Conservation (phyloP, 2,797 vertebrate genomes). For the Anas georgica region DNA sequence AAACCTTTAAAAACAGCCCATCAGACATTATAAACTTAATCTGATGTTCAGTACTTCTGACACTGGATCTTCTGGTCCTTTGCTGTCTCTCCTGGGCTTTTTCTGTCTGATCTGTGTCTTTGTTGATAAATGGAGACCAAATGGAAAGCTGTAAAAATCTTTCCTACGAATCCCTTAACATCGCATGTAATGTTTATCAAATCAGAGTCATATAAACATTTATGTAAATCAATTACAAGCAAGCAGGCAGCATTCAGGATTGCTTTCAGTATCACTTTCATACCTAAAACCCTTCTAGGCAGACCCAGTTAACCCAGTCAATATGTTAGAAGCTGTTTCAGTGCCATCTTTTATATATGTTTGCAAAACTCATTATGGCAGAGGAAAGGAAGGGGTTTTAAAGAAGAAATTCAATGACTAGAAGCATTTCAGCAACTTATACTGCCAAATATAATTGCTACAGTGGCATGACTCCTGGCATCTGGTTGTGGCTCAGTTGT, state of each 20-base stretch:
- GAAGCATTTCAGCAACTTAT: not conserved
- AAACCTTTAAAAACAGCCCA: not conserved
- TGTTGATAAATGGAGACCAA: constrained; percentile 19
- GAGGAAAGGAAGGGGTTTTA: not conserved
- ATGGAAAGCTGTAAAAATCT: constrained; percentile 32
- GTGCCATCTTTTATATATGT: constrained; percentile 4
- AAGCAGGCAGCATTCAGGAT: not conserved
- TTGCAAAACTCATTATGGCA: constrained; percentile 42
- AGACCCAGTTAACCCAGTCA: constrained; percentile 37
- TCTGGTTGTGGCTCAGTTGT: constrained; percentile 5
- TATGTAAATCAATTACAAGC: constrained; percentile 48
- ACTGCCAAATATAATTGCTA: constrained; percentile 1
- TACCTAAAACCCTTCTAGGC: constrained; percentile 18
- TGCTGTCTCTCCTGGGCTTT: not conserved
- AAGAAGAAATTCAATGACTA: constrained; percentile 15
- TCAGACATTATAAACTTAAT: not conserved
- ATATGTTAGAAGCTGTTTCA: not conserved
- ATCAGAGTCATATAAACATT: constrained; percentile 40
- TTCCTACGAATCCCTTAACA: not conserved
- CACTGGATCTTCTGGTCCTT: not conserved
- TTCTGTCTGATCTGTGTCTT: not conserved
- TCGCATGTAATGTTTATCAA: constrained; percentile 43
- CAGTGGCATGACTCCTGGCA: not conserved
- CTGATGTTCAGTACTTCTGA: not conserved
- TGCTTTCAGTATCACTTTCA: constrained; percentile 46